Evolutionary conservation across 2,797 vertebrate species (phyloP).

Genomic region (Austrolebias charrua): DNA sequence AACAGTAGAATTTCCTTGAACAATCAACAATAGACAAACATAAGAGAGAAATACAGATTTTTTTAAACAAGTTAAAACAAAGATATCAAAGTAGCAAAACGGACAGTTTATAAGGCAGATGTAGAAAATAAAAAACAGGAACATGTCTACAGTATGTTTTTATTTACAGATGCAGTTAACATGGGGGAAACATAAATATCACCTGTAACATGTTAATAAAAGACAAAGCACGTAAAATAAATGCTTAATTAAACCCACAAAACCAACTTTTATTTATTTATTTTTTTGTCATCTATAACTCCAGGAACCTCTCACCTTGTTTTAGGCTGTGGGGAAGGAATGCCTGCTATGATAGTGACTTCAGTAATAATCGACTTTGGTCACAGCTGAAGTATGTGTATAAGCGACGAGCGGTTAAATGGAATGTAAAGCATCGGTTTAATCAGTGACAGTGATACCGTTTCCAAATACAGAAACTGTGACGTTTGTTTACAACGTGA

Average conservation of each 20-base stretch:
- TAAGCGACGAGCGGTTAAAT: conserved; percentile 21
- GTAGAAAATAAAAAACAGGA: too few relatives aligned
- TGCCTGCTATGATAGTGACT: conserved; percentile 45
- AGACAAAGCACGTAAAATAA: background rate
- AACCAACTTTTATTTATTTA: background rate
- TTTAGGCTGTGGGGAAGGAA: conserved; percentile 28
- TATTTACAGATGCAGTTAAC: too few relatives aligned
- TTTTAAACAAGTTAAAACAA: too few relatives aligned
- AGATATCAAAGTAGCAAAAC: too few relatives aligned
- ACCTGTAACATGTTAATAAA: background rate
- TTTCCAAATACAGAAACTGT: conserved; percentile 26
- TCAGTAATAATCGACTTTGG: conserved; percentile 28
- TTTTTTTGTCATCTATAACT: background rate
- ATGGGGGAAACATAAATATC: background rate
- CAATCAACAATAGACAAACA: too few relatives aligned
- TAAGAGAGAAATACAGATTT: too few relatives aligned
- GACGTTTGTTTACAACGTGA: conserved; percentile 13
- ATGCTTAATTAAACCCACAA: background rate
- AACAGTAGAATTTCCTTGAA: too few relatives aligned
- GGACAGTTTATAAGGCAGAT: too few relatives aligned
- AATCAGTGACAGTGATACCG: conserved; percentile 23
- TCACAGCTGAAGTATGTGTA: conserved; percentile 62
- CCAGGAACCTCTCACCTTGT: background rate
- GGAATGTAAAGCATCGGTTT: conserved; percentile 49
- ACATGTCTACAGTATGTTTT: too few relatives aligned